Evolutionary conservation across 2,113 vertebrate genomes (phyloP).

Genomic region (Pachyramphus minor): DNA sequence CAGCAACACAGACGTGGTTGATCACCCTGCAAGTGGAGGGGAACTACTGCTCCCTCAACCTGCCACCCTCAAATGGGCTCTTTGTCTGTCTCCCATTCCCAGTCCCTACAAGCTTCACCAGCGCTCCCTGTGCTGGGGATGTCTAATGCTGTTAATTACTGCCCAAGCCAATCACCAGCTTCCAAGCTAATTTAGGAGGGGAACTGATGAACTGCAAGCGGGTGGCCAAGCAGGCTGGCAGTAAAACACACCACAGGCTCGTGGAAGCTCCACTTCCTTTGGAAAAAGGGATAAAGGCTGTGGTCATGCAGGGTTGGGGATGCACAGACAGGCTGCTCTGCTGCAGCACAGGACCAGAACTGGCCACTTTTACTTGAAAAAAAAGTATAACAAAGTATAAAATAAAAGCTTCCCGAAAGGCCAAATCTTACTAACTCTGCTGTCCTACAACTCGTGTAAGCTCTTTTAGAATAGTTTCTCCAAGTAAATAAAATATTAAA

Average conservation of each 20-base stretch:
- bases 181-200: conserved; percentile 7
- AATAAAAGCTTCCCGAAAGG: background rate
- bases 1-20: fast-evolving
- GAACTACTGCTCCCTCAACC: background rate
- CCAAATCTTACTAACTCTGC: background rate
- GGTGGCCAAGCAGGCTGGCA: background rate
- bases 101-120: background rate
- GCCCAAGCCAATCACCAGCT: background rate
- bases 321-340: background rate
- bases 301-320: background rate
- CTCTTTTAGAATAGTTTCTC: background rate
- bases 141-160: background rate
- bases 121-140: background rate
- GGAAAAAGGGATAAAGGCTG: background rate
- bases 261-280: background rate
- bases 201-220: background rate
- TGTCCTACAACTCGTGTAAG: background rate
- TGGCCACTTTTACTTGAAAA: background rate
- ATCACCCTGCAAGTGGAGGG: background rate
- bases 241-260: background rate
- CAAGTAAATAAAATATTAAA: background rate
- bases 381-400: fast-evolving
- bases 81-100: background rate
- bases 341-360: background rate
- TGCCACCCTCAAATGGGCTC: background rate